Evolutionary conservation across 2,888 invertebrate genomes (phyloP), one percentile per base, ranked within the genome.

Genomic region (Orthonychiurus folsomi): DNA sequence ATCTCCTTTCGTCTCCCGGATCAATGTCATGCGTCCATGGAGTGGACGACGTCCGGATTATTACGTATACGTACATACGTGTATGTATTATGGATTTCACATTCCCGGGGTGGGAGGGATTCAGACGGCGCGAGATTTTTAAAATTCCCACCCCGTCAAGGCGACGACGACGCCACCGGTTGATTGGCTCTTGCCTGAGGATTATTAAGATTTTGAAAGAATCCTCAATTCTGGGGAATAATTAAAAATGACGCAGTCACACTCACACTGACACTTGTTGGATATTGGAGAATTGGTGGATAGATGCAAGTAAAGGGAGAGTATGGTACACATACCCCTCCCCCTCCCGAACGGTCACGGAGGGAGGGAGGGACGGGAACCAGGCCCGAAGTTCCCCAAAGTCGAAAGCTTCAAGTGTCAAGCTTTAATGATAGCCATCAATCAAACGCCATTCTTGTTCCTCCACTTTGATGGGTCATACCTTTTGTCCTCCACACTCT

Each of bases 391-490:
- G 37, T 52, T 37, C 60, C 55, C 54, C 52, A 54, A 52, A 61
- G 64, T 61, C 59, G 55, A 65, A n/a, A 65, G 59, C 66, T 64
- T 50, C 27, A 66, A 64, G 66, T 70, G 70, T 72, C 72, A 70
- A 64, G 66, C 66, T 62, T 70, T 69, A 72, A 70, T 70, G 69
- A 52, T 66, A 69, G 65, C 68, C 64, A 72, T 72, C 72, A 70
- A 70, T 72, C 72, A 70, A 60, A n/a, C n/a, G n/a, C 62, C 63
- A 66, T 64, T 66, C 66, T 62, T 64, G 59, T 64, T 66, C 62
- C 64, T 62, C 56, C 63, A 59, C 21, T 63, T 55, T 62, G 61
- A 61, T 61, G 56, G 63, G 64, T 65, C 64, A 67, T 52, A 56
- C 69, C 67, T 66, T 67, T 69, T 70, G 69, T 69, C 68, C 70